Evolutionary conservation across 2,888 invertebrate species (phyloP).

Genomic region (Meandrusa payeni): DNA sequence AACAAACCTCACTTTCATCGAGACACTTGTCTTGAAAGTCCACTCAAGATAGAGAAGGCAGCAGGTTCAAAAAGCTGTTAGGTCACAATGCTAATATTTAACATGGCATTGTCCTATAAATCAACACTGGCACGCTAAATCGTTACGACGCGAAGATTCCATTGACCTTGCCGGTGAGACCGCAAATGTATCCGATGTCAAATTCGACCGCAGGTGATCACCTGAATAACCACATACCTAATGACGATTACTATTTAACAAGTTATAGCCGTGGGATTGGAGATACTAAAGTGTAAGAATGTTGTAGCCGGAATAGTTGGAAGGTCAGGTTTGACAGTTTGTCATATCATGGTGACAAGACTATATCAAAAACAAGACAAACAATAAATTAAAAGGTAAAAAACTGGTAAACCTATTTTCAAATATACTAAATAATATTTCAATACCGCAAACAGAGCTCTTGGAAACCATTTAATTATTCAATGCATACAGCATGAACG

Average conservation of each 20-base stretch:
- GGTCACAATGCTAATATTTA: background rate
- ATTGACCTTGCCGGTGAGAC: conserved; percentile 5
- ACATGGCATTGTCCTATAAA: conserved; percentile 6
- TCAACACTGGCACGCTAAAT: background rate
- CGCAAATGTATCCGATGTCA: conserved; percentile 8
- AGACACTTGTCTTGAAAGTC: conserved; percentile 3
- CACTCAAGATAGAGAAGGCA: background rate
- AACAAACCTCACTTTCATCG: background rate
- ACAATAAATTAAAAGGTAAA: too few species aligned
- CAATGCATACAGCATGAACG: too few species aligned
- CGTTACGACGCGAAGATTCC: background rate
- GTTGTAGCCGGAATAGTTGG: too few species aligned
- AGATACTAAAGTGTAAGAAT: too few species aligned
- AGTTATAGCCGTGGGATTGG: background rate
- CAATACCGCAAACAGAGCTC: too few species aligned
- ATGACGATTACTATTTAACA: background rate
- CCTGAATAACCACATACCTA: background rate
- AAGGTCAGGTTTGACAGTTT: too few species aligned
- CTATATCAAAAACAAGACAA: too few species aligned
- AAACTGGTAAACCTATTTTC: too few species aligned
- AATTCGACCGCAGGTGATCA: conserved; percentile 5
- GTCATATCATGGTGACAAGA: too few species aligned
- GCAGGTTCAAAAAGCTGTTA: background rate
- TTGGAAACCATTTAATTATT: too few species aligned
- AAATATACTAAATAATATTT: too few species aligned